Evolutionary conservation across 1,140 invertebrate genomes (phyloP).

Genomic region (Phymorhynchus buccinoides): DNA sequence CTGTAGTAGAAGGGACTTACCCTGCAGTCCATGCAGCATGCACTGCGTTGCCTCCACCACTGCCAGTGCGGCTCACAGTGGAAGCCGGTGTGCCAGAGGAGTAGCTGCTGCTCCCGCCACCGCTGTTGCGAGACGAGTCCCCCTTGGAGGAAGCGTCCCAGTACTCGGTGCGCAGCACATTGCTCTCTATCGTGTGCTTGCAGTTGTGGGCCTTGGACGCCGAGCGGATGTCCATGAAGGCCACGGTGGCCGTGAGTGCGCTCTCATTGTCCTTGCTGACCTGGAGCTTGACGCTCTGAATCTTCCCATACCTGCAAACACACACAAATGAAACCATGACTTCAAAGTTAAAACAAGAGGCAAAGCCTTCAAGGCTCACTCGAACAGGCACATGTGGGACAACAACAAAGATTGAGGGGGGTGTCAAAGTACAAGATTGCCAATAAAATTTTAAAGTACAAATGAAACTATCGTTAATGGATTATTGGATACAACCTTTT

Average conservation of each 20-base stretch:
- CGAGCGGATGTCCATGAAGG: conserved; percentile 97
- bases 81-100: conserved; percentile 1
- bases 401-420: too few species aligned
- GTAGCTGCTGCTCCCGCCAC: conserved; percentile 27
- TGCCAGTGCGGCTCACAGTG: conserved; percentile 19
- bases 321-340: conserved; percentile 16
- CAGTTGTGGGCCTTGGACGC: conserved; percentile 92
- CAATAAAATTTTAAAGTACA: too few species aligned
- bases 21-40: conserved; percentile 33
- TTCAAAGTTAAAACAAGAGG: too few species aligned
- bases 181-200: conserved; percentile 89
- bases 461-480: too few species aligned
- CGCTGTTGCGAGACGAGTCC: conserved; percentile 33
- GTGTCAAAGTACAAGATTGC: too few species aligned
- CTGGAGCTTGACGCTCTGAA: conserved; percentile 95
- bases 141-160: conserved; percentile 82
- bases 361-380: too few species aligned
- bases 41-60: background rate
- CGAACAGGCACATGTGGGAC: too few species aligned
- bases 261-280: conserved; percentile 78
- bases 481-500: too few species aligned
- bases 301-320: conserved; percentile 93
- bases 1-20: conserved; percentile 1
- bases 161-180: conserved; percentile 90
- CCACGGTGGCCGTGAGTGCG: conserved; percentile 85